Evolutionary conservation across 2,113 vertebrate species (phyloP).

Genomic region (Chamaetylas fuelleborni): DNA sequence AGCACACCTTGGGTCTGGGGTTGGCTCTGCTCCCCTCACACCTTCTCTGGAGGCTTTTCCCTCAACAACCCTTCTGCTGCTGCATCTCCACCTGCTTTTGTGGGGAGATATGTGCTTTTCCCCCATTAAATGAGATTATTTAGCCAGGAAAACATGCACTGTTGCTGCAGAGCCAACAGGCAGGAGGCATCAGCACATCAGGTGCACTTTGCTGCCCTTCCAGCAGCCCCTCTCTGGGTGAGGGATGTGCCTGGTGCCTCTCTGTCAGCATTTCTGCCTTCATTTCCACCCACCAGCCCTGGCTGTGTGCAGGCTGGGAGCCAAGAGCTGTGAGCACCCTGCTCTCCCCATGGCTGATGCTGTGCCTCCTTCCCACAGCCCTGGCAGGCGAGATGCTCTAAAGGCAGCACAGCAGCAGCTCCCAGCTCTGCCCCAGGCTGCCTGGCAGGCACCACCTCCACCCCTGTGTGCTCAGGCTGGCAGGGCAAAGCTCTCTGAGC

Average conservation of each 20-base stretch:
- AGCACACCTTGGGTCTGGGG: rapidly evolving
- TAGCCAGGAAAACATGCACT: not conserved
- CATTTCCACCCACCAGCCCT: not conserved
- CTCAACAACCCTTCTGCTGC: not conserved
- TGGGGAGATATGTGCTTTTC: not conserved
- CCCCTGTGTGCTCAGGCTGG: not conserved
- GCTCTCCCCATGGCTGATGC: not conserved
- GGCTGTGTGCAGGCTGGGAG: not conserved
- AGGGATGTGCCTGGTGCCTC: not conserved
- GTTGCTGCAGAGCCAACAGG: not conserved
- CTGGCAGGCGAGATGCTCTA: not conserved
- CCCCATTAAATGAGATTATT: not conserved
- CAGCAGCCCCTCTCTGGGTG: not conserved
- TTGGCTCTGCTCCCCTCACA: not conserved
- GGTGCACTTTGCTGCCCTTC: not conserved
- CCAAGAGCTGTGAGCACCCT: not conserved
- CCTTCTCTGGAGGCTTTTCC: not conserved
- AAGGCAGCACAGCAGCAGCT: not conserved
- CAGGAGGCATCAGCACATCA: not conserved
- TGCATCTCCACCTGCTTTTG: not conserved
- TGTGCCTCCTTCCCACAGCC: not conserved
- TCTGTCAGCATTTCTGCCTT: not conserved
- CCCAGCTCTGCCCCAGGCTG: not conserved
- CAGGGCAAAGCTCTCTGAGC: not conserved
- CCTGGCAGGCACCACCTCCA: not conserved